These are phyloP conservation scores for Caenorhabditis uteleia DNA, from an alignment of 2,888 invertebrate genomes.

Conservation along the genomic window DNA sequence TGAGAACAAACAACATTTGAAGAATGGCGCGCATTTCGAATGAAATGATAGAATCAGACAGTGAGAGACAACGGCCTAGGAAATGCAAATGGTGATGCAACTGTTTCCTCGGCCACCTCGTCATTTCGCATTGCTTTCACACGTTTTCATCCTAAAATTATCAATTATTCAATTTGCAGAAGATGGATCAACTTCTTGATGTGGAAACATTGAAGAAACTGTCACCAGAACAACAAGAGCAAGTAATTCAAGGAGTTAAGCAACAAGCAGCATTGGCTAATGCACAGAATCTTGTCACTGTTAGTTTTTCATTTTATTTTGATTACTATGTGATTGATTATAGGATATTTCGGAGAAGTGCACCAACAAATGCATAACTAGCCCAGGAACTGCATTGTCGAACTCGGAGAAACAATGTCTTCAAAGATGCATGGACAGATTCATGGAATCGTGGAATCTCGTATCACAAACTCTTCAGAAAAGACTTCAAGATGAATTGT, in stretches of 20 bases:
- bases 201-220: constrained; percentile 61
- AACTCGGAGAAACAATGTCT: constrained; percentile 64
- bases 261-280: constrained; percentile 65
- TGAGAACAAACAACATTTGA: no score
- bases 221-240: constrained; percentile 64
- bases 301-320: constrained; percentile 24
- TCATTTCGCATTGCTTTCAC: no score
- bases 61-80: background rate
- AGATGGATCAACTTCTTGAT: constrained; percentile 63
- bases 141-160: no score
- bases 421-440: constrained; percentile 74
- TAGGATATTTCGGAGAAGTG: constrained; percentile 68
- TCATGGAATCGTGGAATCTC: constrained; percentile 93
- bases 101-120: no score
- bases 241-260: constrained; percentile 61
- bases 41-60: no score
- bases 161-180: no score
- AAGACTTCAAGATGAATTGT: constrained; percentile 54
- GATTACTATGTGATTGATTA: background rate
- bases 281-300: constrained; percentile 65
- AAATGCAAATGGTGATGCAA: no score
- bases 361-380: constrained; percentile 64
- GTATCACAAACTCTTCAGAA: constrained; percentile 87
- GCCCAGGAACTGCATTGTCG: constrained; percentile 60
- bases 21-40: no score